Evolutionary conservation across 2,113 vertebrate genomes (phyloP).

Genomic region (Mus musculus): DNA sequence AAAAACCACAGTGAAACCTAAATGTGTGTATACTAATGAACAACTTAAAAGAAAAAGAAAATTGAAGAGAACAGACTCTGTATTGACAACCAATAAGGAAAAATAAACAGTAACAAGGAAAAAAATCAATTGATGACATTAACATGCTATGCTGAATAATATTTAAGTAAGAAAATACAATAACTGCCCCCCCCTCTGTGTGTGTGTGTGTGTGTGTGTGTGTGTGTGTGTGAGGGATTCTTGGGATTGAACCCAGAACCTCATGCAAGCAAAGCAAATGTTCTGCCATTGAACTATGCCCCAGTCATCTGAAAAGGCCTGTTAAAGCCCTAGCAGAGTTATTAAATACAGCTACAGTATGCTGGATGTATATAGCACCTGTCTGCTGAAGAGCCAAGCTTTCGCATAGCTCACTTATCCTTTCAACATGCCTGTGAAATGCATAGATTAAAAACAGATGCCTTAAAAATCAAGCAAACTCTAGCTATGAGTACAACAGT

Average conservation of each 20-base stretch:
- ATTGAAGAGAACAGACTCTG: not conserved
- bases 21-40: not conserved
- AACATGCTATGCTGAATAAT: constrained; percentile 1
- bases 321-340: not conserved
- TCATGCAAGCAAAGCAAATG: not conserved
- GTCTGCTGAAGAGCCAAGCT: constrained; percentile 46
- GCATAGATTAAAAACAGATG: constrained; percentile 70
- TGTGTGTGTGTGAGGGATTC: not conserved
- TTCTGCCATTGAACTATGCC: not conserved
- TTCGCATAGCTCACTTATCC: constrained; percentile 55
- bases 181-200: not conserved
- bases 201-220: not conserved
- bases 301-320: constrained; percentile 7
- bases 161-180: constrained; percentile 1
- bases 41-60: constrained; percentile 34
- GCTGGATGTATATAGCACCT: constrained; percentile 72
- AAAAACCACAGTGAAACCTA: not conserved
- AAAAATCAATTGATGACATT: constrained; percentile 5
- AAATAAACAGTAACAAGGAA: not conserved
- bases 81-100: not conserved
- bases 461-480: constrained; percentile 63
- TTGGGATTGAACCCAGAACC: not conserved
- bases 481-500: constrained; percentile 40
- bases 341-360: constrained; percentile 22
- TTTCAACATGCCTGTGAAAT: constrained; percentile 67